Evolutionary conservation across 2,888 invertebrate genomes (phyloP).

Genomic region (Clepsis dumicolana): DNA sequence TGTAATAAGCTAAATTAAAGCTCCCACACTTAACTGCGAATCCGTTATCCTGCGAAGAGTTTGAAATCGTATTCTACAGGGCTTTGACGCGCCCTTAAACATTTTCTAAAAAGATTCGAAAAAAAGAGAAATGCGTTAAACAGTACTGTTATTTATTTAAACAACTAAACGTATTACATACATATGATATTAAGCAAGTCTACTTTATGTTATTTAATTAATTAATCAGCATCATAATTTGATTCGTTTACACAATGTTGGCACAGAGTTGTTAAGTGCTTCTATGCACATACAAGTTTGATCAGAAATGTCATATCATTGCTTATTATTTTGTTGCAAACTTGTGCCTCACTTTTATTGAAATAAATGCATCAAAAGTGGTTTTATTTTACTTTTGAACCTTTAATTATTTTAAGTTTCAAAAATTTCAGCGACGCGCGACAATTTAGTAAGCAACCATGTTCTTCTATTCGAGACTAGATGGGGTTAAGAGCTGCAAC

Average conservation of each 20-base stretch:
- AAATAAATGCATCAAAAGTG: constrained; percentile 55
- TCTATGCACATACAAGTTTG: constrained; percentile 5
- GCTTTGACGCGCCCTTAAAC: too few relatives aligned
- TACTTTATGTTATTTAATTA: background rate
- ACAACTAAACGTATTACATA: background rate
- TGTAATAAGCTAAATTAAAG: too few relatives aligned
- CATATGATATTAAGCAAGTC: background rate
- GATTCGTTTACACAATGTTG: background rate
- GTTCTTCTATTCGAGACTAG: too few relatives aligned
- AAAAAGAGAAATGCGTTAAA: background rate
- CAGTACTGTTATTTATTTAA: too few relatives aligned
- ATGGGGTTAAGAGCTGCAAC: too few relatives aligned
- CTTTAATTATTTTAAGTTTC: too few relatives aligned
- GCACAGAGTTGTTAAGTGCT: constrained; percentile 23
- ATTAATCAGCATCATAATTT: too few relatives aligned
- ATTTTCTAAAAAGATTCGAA: background rate
- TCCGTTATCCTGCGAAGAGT: too few relatives aligned
- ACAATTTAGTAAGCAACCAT: too few relatives aligned
- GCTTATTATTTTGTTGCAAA: constrained; percentile 50
- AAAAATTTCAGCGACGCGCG: too few relatives aligned
- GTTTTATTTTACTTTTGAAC: constrained; percentile 41
- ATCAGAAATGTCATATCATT: constrained; percentile 39
- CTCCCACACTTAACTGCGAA: too few relatives aligned
- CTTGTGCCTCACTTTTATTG: constrained; percentile 59
- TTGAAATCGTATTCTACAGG: too few relatives aligned